Base-by-base conservation (phyloP, 2,797 vertebrate species). In the Pipistrellus pygmaeus region DNA sequence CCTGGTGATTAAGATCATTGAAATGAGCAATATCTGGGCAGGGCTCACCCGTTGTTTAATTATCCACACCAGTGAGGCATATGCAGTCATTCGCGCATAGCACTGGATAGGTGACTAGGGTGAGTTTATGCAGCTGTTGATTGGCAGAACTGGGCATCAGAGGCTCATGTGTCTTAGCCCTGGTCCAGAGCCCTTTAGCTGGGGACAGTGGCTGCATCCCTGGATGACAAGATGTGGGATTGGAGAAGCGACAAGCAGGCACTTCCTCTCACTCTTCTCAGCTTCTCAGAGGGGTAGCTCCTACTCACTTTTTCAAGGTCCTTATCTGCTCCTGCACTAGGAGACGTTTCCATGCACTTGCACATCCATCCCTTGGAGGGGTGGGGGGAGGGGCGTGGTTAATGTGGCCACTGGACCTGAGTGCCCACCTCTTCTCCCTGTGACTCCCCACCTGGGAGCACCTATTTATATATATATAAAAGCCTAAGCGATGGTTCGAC, bases 361-460 rank as follows among this genome's bases (percentile, higher is more conserved):
- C 81, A 78, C 17, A 60, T 27, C 25, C 57, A 60, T 27, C 48
- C 27, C 55, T 20, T 12, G 30, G 73, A 89, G 20, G 90, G 76
- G 9, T n/a, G 21, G 25, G 62, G n/a, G 62, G 78, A 60, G 85
- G 92, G 55, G 66, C 89, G 30, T 96, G 96, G 94, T 94, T 96
- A 85, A 66, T 30, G 73, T 71, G 94, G 85, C 92, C 93, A 77
- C 17, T 85, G 81, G 44, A 11, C 10, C 1, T 38, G 62, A 66
- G 32, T 69, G 66, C 78, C 30, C 48, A 30, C 41, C 84, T 82
- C 55, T 53, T 91, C 62, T 85, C 71, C 41, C 46, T 64, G 71
- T 71, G 86, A 88, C 93, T 95, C 91, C 91, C 95, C 92, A 88
- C 95, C 60, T 84, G 93, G 94, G 85, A 93, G 97, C 85, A 25